Base-by-base conservation (phyloP, 2,888 invertebrate genomes). In the Stictocephala bisonia region DNA sequence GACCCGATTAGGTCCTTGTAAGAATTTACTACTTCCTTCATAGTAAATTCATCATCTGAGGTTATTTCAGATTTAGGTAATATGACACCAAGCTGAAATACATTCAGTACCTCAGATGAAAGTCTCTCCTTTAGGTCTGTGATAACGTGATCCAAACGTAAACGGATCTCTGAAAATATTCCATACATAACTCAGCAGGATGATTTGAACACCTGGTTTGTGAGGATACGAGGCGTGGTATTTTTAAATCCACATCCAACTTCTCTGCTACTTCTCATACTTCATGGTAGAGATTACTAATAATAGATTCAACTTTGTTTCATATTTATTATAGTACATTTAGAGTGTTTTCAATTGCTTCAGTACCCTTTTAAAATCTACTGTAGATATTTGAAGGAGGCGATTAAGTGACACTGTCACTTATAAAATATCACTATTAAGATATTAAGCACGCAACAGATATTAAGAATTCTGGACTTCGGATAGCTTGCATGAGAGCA, bases 181-280 rank as follows among this genome's bases (percentile, higher is more conserved):
- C 44, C 9, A 11, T 6, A 44, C 11, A 6, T 11, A 15, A n/a
- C 4, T 44, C 4, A 15, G 44, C 44, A 6, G 15, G 7, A 6
- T n/a, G 4, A 15, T 44, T 44, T 11, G 15, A 4, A 6, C 44
- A 15, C 44, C 15, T 9, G 4, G 44, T 44, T 44, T 44, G 44
- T 6, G 11, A 15, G 15, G 9, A 7, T 11, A 44, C 44, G 6
- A 15, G 7, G 7, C 44, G 7, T 6, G 44, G 44, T 15, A 11
- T 80, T 76, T 31, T 75, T 64, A 76, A 79, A 79, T 35, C 80
- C n/a, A n/a, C n/a, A n/a, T n/a, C n/a, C n/a, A n/a, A n/a, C n/a
- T n/a, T n/a, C n/a, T n/a, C n/a, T n/a, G n/a, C n/a, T n/a, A n/a
- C n/a, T n/a, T n/a, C n/a, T n/a, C n/a, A n/a, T n/a, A n/a, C n/a